phyloP scores from a whole-genome alignment of 2,113 vertebrate genomes.

The Addax nasomaculatus region DNA sequence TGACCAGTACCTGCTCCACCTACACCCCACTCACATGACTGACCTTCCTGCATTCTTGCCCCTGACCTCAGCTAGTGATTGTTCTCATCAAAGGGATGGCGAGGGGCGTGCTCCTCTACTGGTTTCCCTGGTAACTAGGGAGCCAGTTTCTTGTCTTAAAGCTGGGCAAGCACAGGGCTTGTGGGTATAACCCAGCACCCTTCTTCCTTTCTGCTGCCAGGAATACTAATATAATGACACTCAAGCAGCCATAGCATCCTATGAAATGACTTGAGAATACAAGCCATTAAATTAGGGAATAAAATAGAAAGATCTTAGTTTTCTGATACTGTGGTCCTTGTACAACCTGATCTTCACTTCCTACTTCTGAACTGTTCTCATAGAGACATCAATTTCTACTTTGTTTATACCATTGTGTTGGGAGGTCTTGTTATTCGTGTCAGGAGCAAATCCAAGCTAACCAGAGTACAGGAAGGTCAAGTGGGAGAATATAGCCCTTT shows the following conservation, averaged over 20 bases:
- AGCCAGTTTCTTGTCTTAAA: background rate
- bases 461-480: background rate
- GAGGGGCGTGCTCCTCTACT: background rate
- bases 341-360: background rate
- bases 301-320: background rate
- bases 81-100: background rate
- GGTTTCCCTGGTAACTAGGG: background rate
- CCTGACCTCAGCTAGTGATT: background rate
- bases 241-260: background rate
- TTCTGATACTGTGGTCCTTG: background rate
- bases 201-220: background rate
- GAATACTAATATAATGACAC: background rate
- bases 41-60: background rate
- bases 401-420: background rate
- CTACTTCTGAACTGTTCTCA: background rate
- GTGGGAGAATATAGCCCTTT: background rate
- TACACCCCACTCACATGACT: background rate
- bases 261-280: background rate
- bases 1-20: background rate
- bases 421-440: background rate
- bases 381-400: background rate
- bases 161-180: background rate
- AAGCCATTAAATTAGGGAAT: background rate
- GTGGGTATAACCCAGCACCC: background rate
- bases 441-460: background rate